Base-by-base conservation (phyloP, 2,888 invertebrate genomes). In the Nephrocerus scutellatus region DNA sequence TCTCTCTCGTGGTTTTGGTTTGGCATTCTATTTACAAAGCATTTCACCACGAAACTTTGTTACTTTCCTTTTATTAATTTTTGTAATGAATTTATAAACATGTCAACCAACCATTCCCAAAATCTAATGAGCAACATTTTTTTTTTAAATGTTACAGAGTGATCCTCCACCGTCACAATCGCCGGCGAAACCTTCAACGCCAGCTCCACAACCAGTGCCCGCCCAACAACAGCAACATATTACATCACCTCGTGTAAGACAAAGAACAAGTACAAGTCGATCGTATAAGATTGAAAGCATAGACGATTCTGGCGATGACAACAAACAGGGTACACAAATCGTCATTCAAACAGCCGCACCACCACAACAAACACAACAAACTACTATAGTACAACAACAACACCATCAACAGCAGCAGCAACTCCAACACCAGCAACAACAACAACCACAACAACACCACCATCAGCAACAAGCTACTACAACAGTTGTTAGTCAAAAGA, bases 121-220 rank as follows among this genome's bases (percentile, higher is more conserved):
- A n/a, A n/a, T n/a, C n/a, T n/a, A n/a, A n/a, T n/a, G n/a, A n/a
- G n/a, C n/a, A 30, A 28, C 7, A n/a, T 6, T 36, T 39, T 36
- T 19, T 30, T 28, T 34, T 30, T 36, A 30, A 22, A 32, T 10
- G 41, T 55, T 58, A 2, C 66, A 78, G 78, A 75, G 77, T 72
- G 72, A 76, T 73, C 74, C 78, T 68, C 73, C 75, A 72, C 70
- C 76, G 68, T 71, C 77, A 67, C 74, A 73, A 72, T 74, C 77
- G 59, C 76, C 75, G 66, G 76, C 75, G 66, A 77, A 77, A 69
- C 72, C 74, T 61, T 73, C 76, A 71, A 74, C 78, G 70, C 75
- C 75, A 70, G 74, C 72, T 70, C 75, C 72, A 67, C 63, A 63
- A 51, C 49, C 52, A 38, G 44, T 43, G 43, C 46, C 45, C 36